Conservation (phyloP, 2,797 vertebrate species). For the Tragelaphus oryx region DNA sequence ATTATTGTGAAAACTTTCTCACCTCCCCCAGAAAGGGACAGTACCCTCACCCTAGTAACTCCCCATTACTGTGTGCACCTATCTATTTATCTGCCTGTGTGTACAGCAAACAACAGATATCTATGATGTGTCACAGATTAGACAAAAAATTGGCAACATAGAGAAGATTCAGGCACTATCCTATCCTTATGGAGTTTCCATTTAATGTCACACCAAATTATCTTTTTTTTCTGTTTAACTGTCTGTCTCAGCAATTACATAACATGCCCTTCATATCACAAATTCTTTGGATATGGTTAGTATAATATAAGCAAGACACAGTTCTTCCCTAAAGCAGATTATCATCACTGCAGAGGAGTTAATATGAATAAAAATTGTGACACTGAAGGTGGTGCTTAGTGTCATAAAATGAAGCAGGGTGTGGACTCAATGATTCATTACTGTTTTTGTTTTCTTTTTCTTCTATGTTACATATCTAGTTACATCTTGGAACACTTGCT, state of each 20-base stretch:
- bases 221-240: not conserved
- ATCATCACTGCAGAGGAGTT: not conserved
- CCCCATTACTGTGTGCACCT: fast-evolving
- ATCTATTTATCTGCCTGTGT: not conserved
- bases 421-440: not conserved
- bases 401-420: not conserved
- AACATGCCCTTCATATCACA: not conserved
- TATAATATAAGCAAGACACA: not conserved
- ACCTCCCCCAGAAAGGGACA: not conserved
- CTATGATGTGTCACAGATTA: not conserved
- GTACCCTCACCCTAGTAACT: not conserved
- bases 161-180: not conserved
- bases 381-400: not conserved
- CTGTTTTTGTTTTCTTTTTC: not conserved
- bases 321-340: not conserved
- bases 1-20: not conserved
- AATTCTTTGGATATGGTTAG: not conserved
- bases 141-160: not conserved
- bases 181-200: not conserved
- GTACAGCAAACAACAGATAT: not conserved
- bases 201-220: not conserved
- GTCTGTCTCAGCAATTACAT: not conserved
- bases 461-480: not conserved
- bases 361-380: not conserved
- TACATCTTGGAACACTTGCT: not conserved